Base-by-base conservation (phyloP, 2,888 invertebrate species). In the Agrochola macilenta region DNA sequence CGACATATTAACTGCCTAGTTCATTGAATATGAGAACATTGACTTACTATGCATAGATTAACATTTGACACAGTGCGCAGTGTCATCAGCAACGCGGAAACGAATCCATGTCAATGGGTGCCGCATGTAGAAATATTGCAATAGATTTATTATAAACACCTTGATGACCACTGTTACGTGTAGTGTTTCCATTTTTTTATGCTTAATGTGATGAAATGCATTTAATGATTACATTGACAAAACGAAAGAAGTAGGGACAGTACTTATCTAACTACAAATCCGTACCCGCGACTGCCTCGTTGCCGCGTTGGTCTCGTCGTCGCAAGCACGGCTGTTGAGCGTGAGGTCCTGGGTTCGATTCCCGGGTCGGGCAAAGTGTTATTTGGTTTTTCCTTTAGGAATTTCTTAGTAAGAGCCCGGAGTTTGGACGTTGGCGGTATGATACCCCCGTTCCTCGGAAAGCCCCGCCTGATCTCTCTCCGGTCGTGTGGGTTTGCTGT, bases 21-120 rank as follows among this genome's bases (percentile, higher is more conserved):
- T 35, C 9, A 30, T 46, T 49, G n/a, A n/a, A 65, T 49, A 65
- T 30, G 26, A 39, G 8, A 73, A 39, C 35, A 73, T 61, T 54
- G 65, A 46, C 58, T 54, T 65, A 57, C 20, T 64, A 60, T 43
- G 64, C 69, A 73, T 72, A 79, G 3, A 63, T 78, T 63, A 60
- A 64, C 60, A 63, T 75, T 43, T 69, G 63, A 75, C 66, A 73
- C 64, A 73, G 66, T 60, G 39, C 61, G 61, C 64, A 79, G 76
- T 66, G 49, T 58, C 84, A 82, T 77, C 60, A 79, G 30, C 20
- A 43, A 65, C 46, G 78, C 74, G 82, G 72, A 82, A 73, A 66
- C 3, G 30, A 61, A 85, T 85, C 52, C 23, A 54, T 84, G 71
- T 76, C 81, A 89, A 83, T 81, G 72, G 64, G 76, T 78, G 76